These are phyloP conservation scores for Arbacia lixula DNA, from an alignment of 53 echinoderm and acorn worm genomes.

Conservation along the genomic window DNA sequence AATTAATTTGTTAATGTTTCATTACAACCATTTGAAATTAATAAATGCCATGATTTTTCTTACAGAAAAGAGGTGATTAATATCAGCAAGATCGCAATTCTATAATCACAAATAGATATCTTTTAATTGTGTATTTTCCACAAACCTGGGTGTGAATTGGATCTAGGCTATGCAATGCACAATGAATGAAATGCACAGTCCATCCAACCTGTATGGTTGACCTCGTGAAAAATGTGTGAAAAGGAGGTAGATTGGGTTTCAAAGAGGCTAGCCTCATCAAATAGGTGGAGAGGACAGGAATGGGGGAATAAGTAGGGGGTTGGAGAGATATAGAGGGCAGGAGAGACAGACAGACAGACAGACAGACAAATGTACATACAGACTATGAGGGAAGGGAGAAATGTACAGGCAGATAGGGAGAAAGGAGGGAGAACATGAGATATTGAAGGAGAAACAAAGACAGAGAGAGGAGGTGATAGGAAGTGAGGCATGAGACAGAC, in stretches of 20 bases:
- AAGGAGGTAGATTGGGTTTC: constrained; percentile 19
- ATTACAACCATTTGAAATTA: too few species aligned
- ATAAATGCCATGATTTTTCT: too few species aligned
- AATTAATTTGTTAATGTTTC: too few species aligned
- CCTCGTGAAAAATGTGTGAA: constrained; percentile 40
- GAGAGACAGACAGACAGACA: neutral
- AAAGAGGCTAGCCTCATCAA: constrained; percentile 24
- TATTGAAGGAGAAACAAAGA: neutral
- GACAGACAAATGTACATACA: neutral
- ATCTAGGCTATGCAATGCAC: constrained; percentile 15
- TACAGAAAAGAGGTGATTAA: too few species aligned
- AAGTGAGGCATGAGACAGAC: neutral
- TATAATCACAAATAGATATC: too few species aligned
- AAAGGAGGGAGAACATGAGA: neutral
- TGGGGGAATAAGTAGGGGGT: neutral
- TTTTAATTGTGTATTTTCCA: too few species aligned
- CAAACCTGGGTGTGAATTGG: neutral
- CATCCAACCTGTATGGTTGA: neutral
- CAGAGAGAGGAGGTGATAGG: neutral
- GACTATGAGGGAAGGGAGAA: neutral
- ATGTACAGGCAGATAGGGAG: too few species aligned
- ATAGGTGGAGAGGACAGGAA: neutral
- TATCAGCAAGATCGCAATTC: too few species aligned
- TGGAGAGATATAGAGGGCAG: neutral
- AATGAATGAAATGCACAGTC: constrained; percentile 34